Percentiles rank a stretch among this genome's conserved stretches.
Evolutionary conservation across 2,797 vertebrate species (phyloP).

Genomic region (Anguilla marmorata): DNA sequence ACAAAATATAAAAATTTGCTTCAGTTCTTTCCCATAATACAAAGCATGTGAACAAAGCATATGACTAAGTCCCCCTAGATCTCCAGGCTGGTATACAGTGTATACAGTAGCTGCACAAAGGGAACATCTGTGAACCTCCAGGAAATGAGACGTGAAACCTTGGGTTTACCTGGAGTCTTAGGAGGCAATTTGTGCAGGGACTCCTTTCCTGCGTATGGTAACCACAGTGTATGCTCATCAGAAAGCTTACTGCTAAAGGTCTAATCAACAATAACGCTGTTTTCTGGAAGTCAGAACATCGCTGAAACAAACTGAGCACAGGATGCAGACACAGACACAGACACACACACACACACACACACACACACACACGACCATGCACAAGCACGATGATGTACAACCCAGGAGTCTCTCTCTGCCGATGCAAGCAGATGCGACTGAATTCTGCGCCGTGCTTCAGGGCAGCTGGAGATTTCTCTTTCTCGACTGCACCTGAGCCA

Average conservation of each 20-base stretch:
- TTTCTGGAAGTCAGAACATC: conserved; percentile 29
- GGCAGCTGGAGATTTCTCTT: not conserved
- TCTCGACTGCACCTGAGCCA: not conserved
- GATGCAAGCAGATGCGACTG: not conserved
- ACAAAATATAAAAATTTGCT: not conserved
- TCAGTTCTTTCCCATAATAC: not conserved
- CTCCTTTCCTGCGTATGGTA: not conserved
- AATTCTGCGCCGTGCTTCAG: not conserved
- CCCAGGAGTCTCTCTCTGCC: not conserved
- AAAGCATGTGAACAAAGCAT: not conserved
- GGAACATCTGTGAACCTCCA: not conserved
- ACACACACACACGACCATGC: conserved; percentile 54
- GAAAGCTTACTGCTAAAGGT: too few relatives aligned
- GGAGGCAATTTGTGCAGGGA: not conserved
- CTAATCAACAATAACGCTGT: not conserved
- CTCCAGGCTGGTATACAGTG: not conserved
- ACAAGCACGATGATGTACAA: not conserved
- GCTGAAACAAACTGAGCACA: not conserved
- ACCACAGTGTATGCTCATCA: not conserved
- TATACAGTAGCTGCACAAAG: not conserved
- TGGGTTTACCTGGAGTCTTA: not conserved
- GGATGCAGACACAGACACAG: conserved; percentile 13
- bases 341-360: conserved; percentile 37
- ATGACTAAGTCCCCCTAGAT: not conserved
- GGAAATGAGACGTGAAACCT: not conserved